Base-by-base conservation (phyloP, 2,113 vertebrate genomes). In the Thymallus thymallus region DNA sequence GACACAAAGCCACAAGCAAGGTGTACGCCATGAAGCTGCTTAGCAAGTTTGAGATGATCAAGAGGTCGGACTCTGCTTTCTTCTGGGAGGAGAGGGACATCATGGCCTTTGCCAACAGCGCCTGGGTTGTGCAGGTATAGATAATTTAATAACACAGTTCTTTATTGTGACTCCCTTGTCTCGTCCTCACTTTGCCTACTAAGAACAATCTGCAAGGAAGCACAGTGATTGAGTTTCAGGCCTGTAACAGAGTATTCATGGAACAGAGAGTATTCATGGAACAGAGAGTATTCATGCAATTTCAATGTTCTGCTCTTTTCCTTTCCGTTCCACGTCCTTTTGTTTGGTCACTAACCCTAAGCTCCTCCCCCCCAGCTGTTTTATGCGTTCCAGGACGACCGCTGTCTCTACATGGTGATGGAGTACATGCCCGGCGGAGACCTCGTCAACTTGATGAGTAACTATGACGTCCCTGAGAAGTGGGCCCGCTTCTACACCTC, bases 71-170 rank as follows among this genome's bases (percentile, higher is more conserved):
- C 90, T 99, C 98, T 63, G 98, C 98, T 72, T 99, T 99, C 93
- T 99, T 99, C 86, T 99, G 98, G 98, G 98, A 99, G 93, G 98
- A 99, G 94, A 95, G 98, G 69, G 98, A 99, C 90, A 99, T 99
- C 85, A 99, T 99, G 98, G 98, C 98, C 67, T 99, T 99, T 93
- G 96, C 98, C 76, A 95, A 99, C 76, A 99, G 97, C 78, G 92
- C 94, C 60, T 99, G 98, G 98, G 98, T 99, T n/a, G 98, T 99
- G 82, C 97, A 99, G 97, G 97, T 99, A 94, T 62, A 74, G 35
- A 72, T 12, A 7, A 14, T 26, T 24, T 9, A 16, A 51, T 10
- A 35, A 30, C 22, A n/a, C 20, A 16, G 26, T 64, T 60, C 0
- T 2, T 13, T 22, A 45, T 23, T 7, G 13, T 9, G 6, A 22